These are phyloP conservation scores for Todiramphus chloris DNA, from an alignment of 2,113 vertebrate genomes.

Conservation along the genomic window DNA sequence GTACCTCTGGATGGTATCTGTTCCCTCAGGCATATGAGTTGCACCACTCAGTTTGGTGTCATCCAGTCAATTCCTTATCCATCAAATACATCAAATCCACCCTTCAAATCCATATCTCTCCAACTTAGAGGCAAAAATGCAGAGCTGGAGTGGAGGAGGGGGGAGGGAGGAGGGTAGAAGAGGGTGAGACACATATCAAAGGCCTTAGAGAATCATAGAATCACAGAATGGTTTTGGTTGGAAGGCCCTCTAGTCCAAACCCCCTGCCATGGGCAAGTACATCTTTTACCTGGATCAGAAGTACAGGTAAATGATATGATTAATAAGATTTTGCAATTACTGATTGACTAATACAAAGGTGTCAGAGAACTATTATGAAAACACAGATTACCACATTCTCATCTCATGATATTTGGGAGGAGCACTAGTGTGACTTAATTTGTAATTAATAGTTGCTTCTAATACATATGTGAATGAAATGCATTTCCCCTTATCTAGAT, in stretches of 20 bases:
- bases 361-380: neutral
- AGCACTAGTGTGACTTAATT: neutral
- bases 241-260: neutral
- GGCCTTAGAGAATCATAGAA: neutral
- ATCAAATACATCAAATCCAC: neutral
- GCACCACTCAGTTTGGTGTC: neutral
- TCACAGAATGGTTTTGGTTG: neutral
- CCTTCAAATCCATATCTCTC: neutral
- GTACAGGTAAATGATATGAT: neutral
- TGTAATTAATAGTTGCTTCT: neutral
- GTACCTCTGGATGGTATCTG: neutral
- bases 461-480: neutral
- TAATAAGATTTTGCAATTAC: neutral
- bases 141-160: too few relatives aligned
- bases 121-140: neutral
- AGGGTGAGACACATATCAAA: neutral
- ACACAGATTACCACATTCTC: neutral
- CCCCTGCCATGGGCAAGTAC: too few relatives aligned
- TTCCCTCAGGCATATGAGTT: neutral
- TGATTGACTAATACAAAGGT: neutral
- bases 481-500: neutral
- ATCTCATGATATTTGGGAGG: neutral
- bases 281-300: neutral
- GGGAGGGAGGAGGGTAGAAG: neutral
- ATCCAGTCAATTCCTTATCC: neutral